Evolutionary conservation across 2,113 vertebrate species (phyloP).

Genomic region (Eptatretus burgeri): DNA sequence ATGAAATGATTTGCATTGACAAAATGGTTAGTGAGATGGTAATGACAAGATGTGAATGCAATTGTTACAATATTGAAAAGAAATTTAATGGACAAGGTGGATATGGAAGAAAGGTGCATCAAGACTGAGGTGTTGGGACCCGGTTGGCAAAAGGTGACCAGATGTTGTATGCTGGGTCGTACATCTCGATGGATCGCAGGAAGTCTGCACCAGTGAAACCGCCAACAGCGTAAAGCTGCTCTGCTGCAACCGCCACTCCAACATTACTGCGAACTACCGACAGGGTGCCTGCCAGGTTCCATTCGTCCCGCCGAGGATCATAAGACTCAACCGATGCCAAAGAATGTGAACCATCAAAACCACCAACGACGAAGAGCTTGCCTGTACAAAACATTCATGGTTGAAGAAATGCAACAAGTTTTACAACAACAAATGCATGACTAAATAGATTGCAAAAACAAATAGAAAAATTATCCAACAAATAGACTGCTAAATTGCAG

Average conservation of each 20-base stretch:
- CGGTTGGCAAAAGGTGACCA: neutral
- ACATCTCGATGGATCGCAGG: slow-evolving; percentile 2
- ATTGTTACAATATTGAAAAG: too few species aligned
- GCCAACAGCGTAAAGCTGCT: neutral
- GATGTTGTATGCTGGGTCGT: neutral
- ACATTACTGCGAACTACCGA: neutral
- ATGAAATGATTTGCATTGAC: too few species aligned
- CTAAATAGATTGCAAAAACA: too few species aligned
- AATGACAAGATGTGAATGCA: too few species aligned
- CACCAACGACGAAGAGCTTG: slow-evolving; percentile 3
- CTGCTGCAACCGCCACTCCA: slow-evolving; percentile 1
- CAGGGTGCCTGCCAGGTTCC: slow-evolving; percentile 3
- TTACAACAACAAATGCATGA: too few species aligned
- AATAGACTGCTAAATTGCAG: too few species aligned
- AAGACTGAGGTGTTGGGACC: too few species aligned
- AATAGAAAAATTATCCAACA: too few species aligned
- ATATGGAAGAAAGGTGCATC: too few species aligned
- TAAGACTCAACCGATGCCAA: neutral
- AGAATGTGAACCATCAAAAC: neutral
- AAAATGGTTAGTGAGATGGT: too few species aligned
- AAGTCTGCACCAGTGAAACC: slow-evolving; percentile 3
- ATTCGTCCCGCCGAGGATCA: neutral
- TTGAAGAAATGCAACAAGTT: too few species aligned
- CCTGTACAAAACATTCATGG: neutral
- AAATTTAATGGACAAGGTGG: too few species aligned